Base-by-base conservation (phyloP, 2,797 vertebrate genomes). In the Streptopelia turtur region DNA sequence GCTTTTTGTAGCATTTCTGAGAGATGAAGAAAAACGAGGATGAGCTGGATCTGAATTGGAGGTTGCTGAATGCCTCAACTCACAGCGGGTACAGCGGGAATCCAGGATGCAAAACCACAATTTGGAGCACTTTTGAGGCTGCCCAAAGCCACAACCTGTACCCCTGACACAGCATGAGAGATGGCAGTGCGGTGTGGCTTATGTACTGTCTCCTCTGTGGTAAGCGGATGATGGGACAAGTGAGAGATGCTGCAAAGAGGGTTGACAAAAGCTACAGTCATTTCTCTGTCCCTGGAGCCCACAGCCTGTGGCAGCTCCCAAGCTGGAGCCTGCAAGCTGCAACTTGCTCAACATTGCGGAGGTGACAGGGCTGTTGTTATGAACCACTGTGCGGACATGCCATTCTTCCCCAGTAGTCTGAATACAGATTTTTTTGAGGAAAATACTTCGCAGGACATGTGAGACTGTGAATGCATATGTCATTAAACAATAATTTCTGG, bases 371-470 rank as follows among this genome's bases (percentile, higher is more conserved):
- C 52, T 64, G 57, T 17, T 69, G 43, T 45, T 75, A 43, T 2
- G 9, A 50, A n/a, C 20, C 24, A 9, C 10, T 1, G 1, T 12
- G 15, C 4, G 0, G 49, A 37, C 10, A 6, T 27, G 28, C 6
- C 14, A 11, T 63, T 79, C 72, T n/a, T 13, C 13, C 11, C 35
- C 30, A 28, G 11, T 14, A 66, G 22, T 7, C 22, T 43, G n/a
- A 75, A 76, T 22, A 50, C 1, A 21, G 20, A 18, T 56, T 79
- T 83, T 83, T 43, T 17, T 13, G 27, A 43, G 33, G 33, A 63
- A 74, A 74, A 87, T 12, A 59, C 8, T 87, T 87, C 41, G n/a
- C 55, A 27, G 22, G 14, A 35, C 31, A 43, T 25, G 28, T 27
- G 33, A 82, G 39, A 63, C 33, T 91, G 5, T 13, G 63, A 35